phyloP scores from a whole-genome alignment of 2,113 vertebrate species.

The Salvator merianae region DNA sequence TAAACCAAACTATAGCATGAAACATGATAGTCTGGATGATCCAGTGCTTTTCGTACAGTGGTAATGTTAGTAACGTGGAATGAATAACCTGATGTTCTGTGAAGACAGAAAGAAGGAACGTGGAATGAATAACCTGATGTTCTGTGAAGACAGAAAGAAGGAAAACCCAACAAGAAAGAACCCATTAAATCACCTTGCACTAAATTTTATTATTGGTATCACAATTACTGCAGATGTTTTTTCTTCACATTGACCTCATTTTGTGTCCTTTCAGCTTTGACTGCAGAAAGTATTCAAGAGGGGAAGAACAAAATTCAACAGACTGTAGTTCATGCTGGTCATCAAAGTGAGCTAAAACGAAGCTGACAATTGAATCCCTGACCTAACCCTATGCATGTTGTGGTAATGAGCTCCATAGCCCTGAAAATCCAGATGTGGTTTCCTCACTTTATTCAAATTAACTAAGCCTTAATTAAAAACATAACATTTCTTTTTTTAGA shows the following conservation, averaged over 20 bases:
- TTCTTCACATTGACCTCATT: conserved; percentile 55
- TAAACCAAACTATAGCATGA: conserved; percentile 58
- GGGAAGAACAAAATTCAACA: conserved; percentile 40
- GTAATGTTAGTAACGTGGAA: conserved; percentile 66
- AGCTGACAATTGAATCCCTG: conserved; percentile 60
- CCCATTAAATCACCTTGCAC: too few relatives aligned
- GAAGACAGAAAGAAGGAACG: conserved; percentile 35
- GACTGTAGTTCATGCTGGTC: conserved; percentile 41
- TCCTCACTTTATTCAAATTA: conserved; percentile 51
- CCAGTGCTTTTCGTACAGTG: conserved; percentile 64
- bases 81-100: not conserved
- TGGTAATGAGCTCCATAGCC: conserved; percentile 28
- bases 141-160: conserved; percentile 17
- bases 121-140: too few relatives aligned
- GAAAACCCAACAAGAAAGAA: not conserved
- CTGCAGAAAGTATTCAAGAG: conserved; percentile 32
- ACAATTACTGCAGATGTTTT: conserved; percentile 57
- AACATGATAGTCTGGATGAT: conserved; percentile 54
- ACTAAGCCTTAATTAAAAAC: conserved; percentile 57
- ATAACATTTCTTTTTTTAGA: conserved; percentile 45
- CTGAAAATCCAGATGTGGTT: conserved; percentile 48
- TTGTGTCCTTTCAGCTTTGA: conserved; percentile 65
- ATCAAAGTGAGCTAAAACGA: conserved; percentile 56
- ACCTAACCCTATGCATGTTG: conserved; percentile 51
- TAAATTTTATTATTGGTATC: conserved; percentile 19